Evolutionary conservation across 2,888 invertebrate species (phyloP).

Genomic region (Petrolisthes cinctipes): DNA sequence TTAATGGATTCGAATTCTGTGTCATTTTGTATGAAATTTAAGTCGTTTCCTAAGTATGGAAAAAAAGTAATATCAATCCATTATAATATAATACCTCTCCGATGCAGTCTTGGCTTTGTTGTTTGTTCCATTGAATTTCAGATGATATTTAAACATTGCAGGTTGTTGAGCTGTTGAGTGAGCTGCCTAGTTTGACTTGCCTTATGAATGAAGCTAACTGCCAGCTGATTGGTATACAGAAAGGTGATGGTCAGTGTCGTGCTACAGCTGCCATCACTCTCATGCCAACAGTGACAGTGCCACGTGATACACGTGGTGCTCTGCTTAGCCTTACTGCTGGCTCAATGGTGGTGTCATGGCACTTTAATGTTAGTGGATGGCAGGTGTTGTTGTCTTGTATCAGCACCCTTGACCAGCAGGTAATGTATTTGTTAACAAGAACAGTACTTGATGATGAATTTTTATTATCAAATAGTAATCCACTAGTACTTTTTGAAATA

Average conservation of each 20-base stretch:
- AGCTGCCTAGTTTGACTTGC: constrained; percentile 61
- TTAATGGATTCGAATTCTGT: too few relatives aligned
- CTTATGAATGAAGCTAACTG: constrained; percentile 22
- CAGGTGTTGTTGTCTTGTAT: constrained; percentile 43
- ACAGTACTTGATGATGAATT: too few relatives aligned
- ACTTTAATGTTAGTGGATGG: constrained; percentile 54
- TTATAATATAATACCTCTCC: too few relatives aligned
- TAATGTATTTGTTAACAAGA: not conserved
- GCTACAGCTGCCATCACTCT: constrained; percentile 37
- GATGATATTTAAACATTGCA: not conserved
- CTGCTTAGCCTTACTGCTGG: constrained; percentile 3
- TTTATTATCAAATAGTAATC: too few relatives aligned
- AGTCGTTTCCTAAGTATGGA: too few relatives aligned
- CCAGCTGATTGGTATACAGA: constrained; percentile 27
- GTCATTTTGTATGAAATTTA: too few relatives aligned
- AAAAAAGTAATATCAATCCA: too few relatives aligned
- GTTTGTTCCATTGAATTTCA: not conserved
- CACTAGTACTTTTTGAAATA: too few relatives aligned
- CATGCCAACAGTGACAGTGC: constrained; percentile 47
- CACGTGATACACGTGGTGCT: constrained; percentile 47
- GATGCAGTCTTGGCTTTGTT: too few relatives aligned
- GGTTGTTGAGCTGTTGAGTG: constrained; percentile 61
- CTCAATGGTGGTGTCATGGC: constrained; percentile 47
- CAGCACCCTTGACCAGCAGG: constrained; percentile 38
- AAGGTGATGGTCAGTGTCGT: constrained; percentile 28